A percentile compares a stretch with the other conserved stretches of the same genome.
Evolutionary conservation across 2,797 vertebrate genomes (phyloP).

Genomic region (Ispidina lecontei): DNA sequence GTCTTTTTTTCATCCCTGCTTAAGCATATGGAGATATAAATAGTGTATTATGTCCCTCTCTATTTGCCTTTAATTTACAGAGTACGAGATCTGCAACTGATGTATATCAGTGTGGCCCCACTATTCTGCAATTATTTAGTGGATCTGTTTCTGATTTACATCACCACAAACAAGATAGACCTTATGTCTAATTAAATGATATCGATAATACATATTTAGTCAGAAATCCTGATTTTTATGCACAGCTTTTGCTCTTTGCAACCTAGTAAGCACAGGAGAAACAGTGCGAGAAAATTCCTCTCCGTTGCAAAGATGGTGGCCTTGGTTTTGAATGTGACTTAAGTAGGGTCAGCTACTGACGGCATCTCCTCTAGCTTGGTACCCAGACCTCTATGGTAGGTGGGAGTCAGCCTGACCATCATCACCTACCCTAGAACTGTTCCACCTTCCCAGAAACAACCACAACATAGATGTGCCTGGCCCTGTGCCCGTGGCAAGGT

Average conservation of each 20-base stretch:
- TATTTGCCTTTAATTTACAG: not conserved
- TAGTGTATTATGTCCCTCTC: not conserved
- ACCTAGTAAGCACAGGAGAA: not conserved
- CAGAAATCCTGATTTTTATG: not conserved
- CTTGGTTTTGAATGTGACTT: not conserved
- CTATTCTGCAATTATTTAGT: not conserved
- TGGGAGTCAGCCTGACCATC: not conserved
- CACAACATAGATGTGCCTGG: rapidly evolving
- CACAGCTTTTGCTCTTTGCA: not conserved
- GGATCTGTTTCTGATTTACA: not conserved
- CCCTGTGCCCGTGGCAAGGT: not conserved
- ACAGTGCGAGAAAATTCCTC: not conserved
- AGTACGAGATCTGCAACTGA: not conserved
- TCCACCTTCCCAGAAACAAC: not conserved
- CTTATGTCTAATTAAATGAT: not conserved
- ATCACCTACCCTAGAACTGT: rapidly evolving
- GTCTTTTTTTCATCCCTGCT: conserved; percentile 9
- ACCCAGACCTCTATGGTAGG: not conserved
- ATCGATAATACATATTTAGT: not conserved
- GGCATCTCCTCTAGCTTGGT: not conserved
- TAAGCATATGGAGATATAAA: conserved; percentile 17
- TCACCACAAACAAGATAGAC: not conserved
- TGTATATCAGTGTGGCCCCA: not conserved
- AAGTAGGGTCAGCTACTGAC: not conserved
- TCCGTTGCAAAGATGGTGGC: not conserved